Percentiles rank a stretch among this genome's conserved stretches.
phyloP scores from a whole-genome alignment of 2,113 vertebrate species.

The Cinclus mexicanus region DNA sequence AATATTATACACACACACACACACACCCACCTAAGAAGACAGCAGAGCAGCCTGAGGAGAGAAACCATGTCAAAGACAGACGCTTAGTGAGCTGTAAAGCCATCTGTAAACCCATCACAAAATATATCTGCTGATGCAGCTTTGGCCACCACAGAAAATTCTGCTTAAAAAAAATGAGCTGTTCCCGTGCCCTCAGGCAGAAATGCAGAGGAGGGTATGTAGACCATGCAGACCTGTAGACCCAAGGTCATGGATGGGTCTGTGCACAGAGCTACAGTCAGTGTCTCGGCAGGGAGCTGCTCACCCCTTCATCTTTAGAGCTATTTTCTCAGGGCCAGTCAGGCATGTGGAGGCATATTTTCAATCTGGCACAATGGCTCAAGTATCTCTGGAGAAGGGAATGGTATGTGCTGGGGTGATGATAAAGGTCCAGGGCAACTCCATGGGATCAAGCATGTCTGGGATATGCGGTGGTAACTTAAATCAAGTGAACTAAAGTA shows the following conservation, averaged over 20 bases:
- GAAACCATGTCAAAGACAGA: not conserved
- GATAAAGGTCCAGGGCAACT: not conserved
- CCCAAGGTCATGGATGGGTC: not conserved
- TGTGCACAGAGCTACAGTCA: fast-evolving
- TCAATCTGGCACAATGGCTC: not conserved
- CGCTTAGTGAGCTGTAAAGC: not conserved
- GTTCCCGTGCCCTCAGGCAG: not conserved
- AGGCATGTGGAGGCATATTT: not conserved
- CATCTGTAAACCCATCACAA: not conserved
- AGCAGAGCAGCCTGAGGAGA: not conserved
- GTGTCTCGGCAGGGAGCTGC: not conserved
- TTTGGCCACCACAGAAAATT: not conserved
- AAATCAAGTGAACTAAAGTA: not conserved
- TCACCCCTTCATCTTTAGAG: not conserved
- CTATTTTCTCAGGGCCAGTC: not conserved
- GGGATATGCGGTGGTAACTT: not conserved
- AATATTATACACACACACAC: not conserved
- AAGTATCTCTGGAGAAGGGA: constrained; percentile 13
- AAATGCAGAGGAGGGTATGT: not conserved
- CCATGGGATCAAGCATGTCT: not conserved
- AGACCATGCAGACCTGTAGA: not conserved
- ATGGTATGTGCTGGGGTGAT: constrained; percentile 9
- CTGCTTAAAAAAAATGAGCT: not conserved
- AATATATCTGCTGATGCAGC: not conserved
- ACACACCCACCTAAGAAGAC: not conserved